phyloP scores from a whole-genome alignment of 2,113 vertebrate genomes.

The Aegithalos caudatus region DNA sequence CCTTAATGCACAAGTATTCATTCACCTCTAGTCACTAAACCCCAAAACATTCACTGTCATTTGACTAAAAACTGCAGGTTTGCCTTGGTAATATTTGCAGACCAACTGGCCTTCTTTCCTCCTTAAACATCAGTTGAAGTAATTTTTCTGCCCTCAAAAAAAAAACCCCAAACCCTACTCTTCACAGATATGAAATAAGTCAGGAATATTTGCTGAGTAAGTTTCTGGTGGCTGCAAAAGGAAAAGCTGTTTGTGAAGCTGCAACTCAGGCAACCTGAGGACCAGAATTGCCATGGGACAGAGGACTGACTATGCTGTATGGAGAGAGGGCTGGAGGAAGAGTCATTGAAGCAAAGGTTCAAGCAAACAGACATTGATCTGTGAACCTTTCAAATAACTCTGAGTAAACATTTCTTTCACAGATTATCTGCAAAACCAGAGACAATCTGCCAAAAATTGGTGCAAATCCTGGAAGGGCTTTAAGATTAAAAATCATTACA shows the following conservation, averaged over 20 bases:
- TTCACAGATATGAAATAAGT: not conserved
- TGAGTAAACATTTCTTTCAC: not conserved
- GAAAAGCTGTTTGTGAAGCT: not conserved
- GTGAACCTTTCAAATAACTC: not conserved
- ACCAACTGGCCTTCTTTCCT: not conserved
- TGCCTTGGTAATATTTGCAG: not conserved
- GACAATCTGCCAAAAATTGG: not conserved
- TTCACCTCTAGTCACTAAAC: not conserved
- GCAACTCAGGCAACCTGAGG: not conserved
- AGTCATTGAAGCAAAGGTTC: not conserved
- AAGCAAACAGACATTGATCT: not conserved
- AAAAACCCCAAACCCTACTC: not conserved
- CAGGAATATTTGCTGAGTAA: not conserved
- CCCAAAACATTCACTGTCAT: not conserved
- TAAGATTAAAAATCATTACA: not conserved
- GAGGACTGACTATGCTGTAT: not conserved
- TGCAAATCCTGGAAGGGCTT: not conserved
- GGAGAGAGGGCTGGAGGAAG: not conserved
- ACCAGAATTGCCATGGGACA: not conserved
- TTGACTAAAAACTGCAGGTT: not conserved
- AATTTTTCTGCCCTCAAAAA: not conserved
- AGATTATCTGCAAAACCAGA: not conserved
- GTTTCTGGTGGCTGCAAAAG: not conserved
- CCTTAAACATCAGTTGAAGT: not conserved
- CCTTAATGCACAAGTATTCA: not conserved